These are phyloP conservation scores for Elanoides forficatus DNA, from an alignment of 2,113 vertebrate genomes.

Conservation along the genomic window DNA sequence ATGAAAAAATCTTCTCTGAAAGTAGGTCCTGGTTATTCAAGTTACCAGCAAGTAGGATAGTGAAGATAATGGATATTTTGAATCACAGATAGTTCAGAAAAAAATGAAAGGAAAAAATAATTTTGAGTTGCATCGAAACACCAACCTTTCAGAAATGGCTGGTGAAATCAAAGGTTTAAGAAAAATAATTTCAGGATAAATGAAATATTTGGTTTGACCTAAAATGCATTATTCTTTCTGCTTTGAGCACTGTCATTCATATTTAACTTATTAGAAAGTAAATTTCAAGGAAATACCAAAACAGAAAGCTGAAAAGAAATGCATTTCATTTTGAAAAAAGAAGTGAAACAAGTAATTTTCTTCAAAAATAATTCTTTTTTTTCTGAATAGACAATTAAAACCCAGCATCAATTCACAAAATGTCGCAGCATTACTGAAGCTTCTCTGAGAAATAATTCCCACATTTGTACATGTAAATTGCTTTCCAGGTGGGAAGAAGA, in stretches of 20 bases:
- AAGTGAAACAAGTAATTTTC: background rate
- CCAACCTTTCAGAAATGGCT: background rate
- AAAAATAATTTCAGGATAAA: background rate
- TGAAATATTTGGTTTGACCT: background rate
- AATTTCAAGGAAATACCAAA: background rate
- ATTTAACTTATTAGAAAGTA: background rate
- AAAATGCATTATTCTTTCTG: background rate
- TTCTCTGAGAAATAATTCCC: background rate
- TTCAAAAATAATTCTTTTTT: background rate
- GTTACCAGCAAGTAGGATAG: background rate
- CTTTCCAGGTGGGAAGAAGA: background rate
- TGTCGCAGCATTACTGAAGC: fast-evolving
- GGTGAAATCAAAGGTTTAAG: background rate
- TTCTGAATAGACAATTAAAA: background rate
- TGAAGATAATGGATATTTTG: background rate
- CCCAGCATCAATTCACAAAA: background rate
- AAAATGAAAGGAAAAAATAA: background rate
- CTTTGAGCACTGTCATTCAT: background rate
- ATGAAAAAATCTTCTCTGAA: background rate
- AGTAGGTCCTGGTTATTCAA: background rate
- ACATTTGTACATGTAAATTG: background rate
- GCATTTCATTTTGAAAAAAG: background rate
- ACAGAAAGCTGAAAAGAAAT: background rate
- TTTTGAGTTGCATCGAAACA: background rate
- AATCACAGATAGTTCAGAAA: background rate